Percentiles rank a stretch among this genome's conserved stretches.
These are phyloP conservation scores for Cryptus armator DNA, from an alignment of 2,888 invertebrate genomes.

Conservation along the genomic window DNA sequence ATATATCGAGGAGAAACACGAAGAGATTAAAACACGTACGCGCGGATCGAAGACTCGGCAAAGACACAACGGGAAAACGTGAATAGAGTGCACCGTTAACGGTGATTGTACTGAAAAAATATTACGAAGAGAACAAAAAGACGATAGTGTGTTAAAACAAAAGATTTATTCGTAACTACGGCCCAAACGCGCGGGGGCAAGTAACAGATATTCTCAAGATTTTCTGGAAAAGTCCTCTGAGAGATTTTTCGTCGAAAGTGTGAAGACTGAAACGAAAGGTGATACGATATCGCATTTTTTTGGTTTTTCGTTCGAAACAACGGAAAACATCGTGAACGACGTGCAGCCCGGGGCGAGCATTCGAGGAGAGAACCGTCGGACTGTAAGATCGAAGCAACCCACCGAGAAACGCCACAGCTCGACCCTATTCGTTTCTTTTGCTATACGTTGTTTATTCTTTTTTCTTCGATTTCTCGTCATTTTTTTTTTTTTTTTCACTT, in stretches of 20 bases:
- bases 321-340: background rate
- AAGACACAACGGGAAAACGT: conserved; percentile 16
- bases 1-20: conserved; percentile 3
- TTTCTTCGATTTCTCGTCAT: background rate
- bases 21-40: conserved; percentile 7
- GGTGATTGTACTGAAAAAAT: background rate
- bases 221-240: background rate
- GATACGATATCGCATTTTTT: conserved; percentile 1
- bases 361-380: background rate
- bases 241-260: background rate
- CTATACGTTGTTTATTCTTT: background rate
- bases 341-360: background rate
- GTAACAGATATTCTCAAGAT: background rate
- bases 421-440: conserved; percentile 18
- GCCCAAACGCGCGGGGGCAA: background rate
- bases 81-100: conserved; percentile 11
- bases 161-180: background rate
- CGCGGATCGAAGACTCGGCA: background rate
- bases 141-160: background rate
- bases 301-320: background rate
- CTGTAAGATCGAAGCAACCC: background rate
- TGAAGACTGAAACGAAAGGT: background rate
- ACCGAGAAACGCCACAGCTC: conserved; percentile 30
- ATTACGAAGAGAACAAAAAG: background rate
- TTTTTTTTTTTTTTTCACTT: background rate